Evolutionary conservation across 1,140 invertebrate genomes (phyloP).

Genomic region (Sitobion miscanthi): DNA sequence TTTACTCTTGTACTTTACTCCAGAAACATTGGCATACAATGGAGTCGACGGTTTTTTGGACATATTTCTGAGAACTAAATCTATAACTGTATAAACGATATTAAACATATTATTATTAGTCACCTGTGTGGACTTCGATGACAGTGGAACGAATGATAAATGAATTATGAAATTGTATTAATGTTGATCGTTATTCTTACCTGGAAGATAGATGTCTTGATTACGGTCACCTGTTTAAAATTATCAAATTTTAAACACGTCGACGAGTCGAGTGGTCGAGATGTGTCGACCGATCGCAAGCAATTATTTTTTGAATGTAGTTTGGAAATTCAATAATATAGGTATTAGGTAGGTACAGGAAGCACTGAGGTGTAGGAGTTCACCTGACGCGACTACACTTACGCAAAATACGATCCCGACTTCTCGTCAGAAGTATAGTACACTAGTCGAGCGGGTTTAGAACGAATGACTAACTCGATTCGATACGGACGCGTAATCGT

Average conservation of each 20-base stretch:
- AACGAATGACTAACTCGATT: too few relatives aligned
- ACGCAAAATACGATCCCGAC: too few relatives aligned
- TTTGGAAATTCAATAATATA: too few relatives aligned
- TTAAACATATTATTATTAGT: not conserved
- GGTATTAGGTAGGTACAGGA: too few relatives aligned
- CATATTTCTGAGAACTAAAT: not conserved
- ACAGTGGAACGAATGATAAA: not conserved
- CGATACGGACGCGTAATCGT: too few relatives aligned
- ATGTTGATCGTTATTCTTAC: not conserved
- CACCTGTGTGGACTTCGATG: not conserved
- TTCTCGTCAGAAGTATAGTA: too few relatives aligned
- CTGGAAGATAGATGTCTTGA: not conserved
- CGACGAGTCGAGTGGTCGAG: not conserved
- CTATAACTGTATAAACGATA: not conserved
- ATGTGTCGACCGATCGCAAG: not conserved
- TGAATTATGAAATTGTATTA: not conserved
- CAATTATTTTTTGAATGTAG: not conserved
- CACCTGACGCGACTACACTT: too few relatives aligned
- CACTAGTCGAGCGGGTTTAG: too few relatives aligned
- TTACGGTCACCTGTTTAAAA: not conserved
- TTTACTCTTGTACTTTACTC: not conserved
- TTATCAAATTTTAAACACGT: not conserved
- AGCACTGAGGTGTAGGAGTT: too few relatives aligned
- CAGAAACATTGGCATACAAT: conserved; percentile 39
- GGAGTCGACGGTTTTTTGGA: conserved; percentile 37